phyloP scores from a whole-genome alignment of 2,888 invertebrate species.

The Axea sp. region DNA sequence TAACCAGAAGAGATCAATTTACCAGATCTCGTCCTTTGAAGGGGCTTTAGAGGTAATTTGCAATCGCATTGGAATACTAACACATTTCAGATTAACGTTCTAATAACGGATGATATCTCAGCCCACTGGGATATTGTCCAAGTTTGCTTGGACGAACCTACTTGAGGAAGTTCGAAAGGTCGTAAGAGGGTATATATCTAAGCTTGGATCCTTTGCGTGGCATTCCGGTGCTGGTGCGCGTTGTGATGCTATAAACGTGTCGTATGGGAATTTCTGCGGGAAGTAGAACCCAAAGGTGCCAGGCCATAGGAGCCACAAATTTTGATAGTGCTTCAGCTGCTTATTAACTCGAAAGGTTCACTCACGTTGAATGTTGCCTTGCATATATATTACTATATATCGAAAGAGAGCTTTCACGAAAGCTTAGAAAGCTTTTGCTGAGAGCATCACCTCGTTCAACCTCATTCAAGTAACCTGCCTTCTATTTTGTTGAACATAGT shows the following conservation, averaged over 20 bases:
- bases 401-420: constrained; percentile 16
- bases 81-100: constrained; percentile 73
- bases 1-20: constrained; percentile 24
- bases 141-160: constrained; percentile 68
- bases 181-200: constrained; percentile 65
- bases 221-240: constrained; percentile 28
- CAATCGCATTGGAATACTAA: constrained; percentile 68
- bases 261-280: constrained; percentile 65
- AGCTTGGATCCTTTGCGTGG: constrained; percentile 13
- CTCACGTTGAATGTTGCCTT: constrained; percentile 13
- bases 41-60: constrained; percentile 67
- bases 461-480: constrained; percentile 15
- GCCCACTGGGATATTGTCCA: constrained; percentile 69
- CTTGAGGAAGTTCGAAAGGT: constrained; percentile 68
- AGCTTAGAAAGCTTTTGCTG: constrained; percentile 28
- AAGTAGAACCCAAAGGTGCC: constrained; percentile 15
- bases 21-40: constrained; percentile 23
- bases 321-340: constrained; percentile 71
- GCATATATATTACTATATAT: constrained; percentile 11
- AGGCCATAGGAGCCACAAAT: constrained; percentile 67
- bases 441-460: constrained; percentile 26
- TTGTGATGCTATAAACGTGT: constrained; percentile 64
- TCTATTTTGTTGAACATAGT: constrained; percentile 2
- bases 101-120: constrained; percentile 75
- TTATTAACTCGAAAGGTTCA: constrained; percentile 69